Base-by-base conservation (phyloP, 2,888 invertebrate genomes). In the Acholoe squamosa region DNA sequence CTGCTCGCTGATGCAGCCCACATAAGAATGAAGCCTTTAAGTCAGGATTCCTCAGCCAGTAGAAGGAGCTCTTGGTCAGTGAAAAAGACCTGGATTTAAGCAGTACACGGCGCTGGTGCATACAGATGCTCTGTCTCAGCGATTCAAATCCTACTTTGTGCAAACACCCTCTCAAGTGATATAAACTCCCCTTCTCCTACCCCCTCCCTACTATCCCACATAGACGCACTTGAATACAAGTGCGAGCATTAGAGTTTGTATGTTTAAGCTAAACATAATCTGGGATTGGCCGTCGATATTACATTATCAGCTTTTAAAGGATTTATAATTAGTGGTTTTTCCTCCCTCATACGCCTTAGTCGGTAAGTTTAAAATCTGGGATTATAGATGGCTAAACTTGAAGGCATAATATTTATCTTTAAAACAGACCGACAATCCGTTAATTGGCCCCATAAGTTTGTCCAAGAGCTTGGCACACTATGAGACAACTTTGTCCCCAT, bases 231-330 rank as follows among this genome's bases (percentile, higher is more conserved):
- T 54, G 86, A 86, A 54, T 86, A 28, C 86, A 86, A n/a, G 31
- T n/a, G 54, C 54, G 54, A 31, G 86, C 86, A 86, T 86, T 86
- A 86, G 86, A 86, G 54, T 86, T 86, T 86, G 86, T 86, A 86
- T 86, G 56, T 86, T 86, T 86, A 86, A 86, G 86, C 86, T 86
- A 86, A 86, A 86, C 56, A 86, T 86, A 86, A 86, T 86, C 86
- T 31, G 19, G 86, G 86, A 86, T 86, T 86, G 52, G 54, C 54
- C 86, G 86, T 54, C 86, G 86, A 86, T 86, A 54, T 54, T 86
- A 86, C 86, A 86, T 86, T 86, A 86, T 86, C 86, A 86, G 86
- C 86, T 86, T 86, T 86, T 86, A 86, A 86, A 52, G 86, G 86
- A 86, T 86, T 86, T 86, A 86, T 86, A 86, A 86, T 86, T 86